Evolutionary conservation across 2,797 vertebrate species (phyloP).

Genomic region (Anniella stebbinsi): DNA sequence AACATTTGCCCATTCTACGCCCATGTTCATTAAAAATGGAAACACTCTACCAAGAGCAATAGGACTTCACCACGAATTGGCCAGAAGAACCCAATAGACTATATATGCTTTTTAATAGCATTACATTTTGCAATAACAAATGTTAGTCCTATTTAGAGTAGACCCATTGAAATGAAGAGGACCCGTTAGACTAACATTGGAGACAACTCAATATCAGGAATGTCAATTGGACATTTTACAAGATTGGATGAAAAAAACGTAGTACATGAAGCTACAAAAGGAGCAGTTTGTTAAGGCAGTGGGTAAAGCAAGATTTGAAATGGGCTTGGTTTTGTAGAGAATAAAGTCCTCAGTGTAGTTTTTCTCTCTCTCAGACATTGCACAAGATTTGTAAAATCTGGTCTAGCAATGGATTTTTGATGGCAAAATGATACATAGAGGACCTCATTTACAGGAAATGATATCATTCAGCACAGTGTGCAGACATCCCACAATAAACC

Average conservation of each 20-base stretch:
- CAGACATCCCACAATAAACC: slow-evolving; percentile 80
- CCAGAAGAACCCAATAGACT: neutral
- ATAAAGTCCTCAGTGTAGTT: slow-evolving; percentile 62
- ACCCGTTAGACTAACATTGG: no score
- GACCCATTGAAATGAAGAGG: no score
- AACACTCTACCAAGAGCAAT: neutral
- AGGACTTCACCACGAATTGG: neutral
- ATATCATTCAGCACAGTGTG: slow-evolving; percentile 77
- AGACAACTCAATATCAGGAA: neutral
- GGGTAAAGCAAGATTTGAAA: slow-evolving; percentile 45
- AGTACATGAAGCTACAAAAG: slow-evolving; percentile 34
- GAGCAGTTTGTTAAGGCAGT: slow-evolving; percentile 40
- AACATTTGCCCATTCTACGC: neutral
- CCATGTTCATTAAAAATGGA: neutral
- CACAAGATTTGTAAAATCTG: slow-evolving; percentile 75
- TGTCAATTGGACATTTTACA: neutral
- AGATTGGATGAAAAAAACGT: slow-evolving; percentile 25
- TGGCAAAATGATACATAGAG: slow-evolving; percentile 77
- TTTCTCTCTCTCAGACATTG: slow-evolving; percentile 65
- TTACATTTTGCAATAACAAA: neutral
- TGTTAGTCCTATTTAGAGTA: no score
- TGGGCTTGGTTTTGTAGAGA: slow-evolving; percentile 56
- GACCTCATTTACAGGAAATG: slow-evolving; percentile 82
- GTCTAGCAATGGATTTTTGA: slow-evolving; percentile 76
- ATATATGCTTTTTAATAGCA: neutral